phyloP scores from a whole-genome alignment of 2,113 vertebrate species.

The Esox niger region DNA sequence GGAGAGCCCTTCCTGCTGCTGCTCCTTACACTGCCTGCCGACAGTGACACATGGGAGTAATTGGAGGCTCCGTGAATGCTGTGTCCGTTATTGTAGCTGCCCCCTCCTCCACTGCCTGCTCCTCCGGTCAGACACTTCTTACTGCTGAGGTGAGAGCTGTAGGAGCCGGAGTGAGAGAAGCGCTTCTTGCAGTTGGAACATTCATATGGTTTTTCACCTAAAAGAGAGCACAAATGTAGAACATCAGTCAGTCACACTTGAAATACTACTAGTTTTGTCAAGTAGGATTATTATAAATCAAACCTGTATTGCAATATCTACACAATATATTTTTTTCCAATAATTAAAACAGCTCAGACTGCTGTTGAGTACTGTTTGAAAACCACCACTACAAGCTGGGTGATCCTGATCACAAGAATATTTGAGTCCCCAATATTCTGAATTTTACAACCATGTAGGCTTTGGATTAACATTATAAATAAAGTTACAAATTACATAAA shows the following conservation, averaged over 20 bases:
- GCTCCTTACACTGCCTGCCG: constrained; percentile 53
- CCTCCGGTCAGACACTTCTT: constrained; percentile 74
- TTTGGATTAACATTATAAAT: no score
- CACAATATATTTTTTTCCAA: no score
- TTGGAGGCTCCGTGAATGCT: not conserved
- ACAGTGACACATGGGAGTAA: constrained; percentile 33
- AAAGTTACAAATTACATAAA: no score
- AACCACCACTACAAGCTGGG: no score
- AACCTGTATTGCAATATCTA: no score
- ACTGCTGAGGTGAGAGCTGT: constrained; percentile 82
- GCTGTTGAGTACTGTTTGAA: no score
- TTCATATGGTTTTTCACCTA: constrained; percentile 82
- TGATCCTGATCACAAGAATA: no score
- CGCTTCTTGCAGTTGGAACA: constrained; percentile 81
- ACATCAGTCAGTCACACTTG: constrained; percentile 15
- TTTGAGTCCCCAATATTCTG: no score
- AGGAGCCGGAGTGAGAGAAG: constrained; percentile 82
- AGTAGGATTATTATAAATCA: no score
- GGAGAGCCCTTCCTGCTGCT: constrained; percentile 52
- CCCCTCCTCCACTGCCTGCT: constrained; percentile 31
- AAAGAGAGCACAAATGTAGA: constrained; percentile 19
- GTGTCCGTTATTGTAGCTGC: constrained; percentile 17
- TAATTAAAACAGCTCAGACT: no score
- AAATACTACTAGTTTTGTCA: no score
- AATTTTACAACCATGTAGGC: no score